These are phyloP conservation scores for Brachionus sp. DNA, from an alignment of 1,140 invertebrate species.

Conservation along the genomic window DNA sequence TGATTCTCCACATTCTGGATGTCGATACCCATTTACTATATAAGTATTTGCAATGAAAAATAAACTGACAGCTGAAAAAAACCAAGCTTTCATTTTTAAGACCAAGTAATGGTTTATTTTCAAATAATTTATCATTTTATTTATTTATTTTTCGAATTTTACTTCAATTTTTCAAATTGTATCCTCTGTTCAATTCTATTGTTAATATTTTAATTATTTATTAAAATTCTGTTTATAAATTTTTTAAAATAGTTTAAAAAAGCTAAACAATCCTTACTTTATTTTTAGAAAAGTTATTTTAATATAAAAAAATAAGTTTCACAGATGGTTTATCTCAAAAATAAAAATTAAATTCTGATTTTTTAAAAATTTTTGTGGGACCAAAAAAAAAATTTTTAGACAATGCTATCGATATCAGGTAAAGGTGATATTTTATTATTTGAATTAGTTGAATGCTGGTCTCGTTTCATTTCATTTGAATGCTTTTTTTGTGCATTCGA, in stretches of 20 bases:
- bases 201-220: neutral
- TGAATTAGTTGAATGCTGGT: neutral
- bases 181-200: neutral
- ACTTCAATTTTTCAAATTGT: neutral
- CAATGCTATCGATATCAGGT: constrained; percentile 36
- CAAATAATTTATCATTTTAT: neutral
- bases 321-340: no score
- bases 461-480: neutral
- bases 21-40: neutral
- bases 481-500: neutral
- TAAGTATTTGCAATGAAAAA: neutral
- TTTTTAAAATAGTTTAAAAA: neutral
- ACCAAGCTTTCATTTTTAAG: neutral
- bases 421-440: constrained; percentile 16
- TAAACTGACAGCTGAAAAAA: neutral
- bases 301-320: no score
- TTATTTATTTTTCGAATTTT: neutral
- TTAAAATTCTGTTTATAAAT: neutral
- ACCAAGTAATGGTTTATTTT: neutral
- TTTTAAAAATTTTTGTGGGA: neutral
- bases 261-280: neutral
- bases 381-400: neutral
- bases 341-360: neutral
- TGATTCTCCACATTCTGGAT: constrained; percentile 39
- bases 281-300: neutral